Conservation (phyloP, 2,888 invertebrate genomes). For the Agonum fuliginosum region DNA sequence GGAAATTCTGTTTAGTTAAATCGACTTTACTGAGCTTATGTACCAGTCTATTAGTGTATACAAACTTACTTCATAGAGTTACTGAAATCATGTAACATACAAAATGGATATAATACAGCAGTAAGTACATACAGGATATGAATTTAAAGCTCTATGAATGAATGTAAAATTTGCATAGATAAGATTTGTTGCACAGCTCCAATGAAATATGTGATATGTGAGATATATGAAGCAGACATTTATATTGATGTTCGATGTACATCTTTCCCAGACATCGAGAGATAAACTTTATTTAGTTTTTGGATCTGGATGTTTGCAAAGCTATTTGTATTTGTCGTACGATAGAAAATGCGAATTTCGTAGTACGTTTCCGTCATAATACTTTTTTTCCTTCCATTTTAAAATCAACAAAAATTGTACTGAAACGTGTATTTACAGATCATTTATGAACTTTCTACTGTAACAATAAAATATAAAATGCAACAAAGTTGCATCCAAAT, state of each 20-base stretch:
- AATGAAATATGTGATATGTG: too few species aligned
- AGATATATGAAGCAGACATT: neutral
- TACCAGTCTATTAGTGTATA: too few species aligned
- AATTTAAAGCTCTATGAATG: neutral
- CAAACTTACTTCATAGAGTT: too few species aligned
- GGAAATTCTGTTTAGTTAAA: conserved; percentile 23
- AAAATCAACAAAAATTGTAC: too few species aligned
- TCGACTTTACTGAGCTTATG: too few species aligned
- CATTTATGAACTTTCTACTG: too few species aligned
- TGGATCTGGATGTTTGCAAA: neutral
- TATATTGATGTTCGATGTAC: conserved; percentile 6
- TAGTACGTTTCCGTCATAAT: neutral
- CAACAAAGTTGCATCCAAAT: too few species aligned
- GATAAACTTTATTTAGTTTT: conserved; percentile 9
- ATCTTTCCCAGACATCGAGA: neutral
- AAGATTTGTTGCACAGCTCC: neutral
- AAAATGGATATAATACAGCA: too few species aligned
- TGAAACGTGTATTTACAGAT: too few species aligned
- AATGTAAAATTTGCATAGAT: neutral
- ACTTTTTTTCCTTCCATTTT: neutral
- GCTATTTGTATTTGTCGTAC: conserved; percentile 2
- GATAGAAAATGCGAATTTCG: neutral
- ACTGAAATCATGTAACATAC: too few species aligned
- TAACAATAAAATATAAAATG: too few species aligned
- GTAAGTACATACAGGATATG: too few species aligned